Evolutionary conservation across 2,113 vertebrate species (phyloP).

Genomic region (Pluvialis apricaria): DNA sequence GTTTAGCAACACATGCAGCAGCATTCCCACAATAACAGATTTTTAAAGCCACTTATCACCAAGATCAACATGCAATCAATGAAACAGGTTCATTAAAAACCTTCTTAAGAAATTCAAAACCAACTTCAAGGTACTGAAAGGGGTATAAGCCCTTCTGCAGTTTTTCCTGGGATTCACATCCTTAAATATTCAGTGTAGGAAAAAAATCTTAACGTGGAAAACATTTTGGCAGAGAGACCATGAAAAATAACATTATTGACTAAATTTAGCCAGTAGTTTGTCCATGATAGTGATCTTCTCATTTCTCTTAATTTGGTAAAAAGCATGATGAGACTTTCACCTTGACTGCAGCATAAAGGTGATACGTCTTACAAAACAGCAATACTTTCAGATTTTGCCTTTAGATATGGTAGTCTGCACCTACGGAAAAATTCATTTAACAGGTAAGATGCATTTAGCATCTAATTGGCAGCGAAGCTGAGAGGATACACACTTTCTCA

Average conservation of each 20-base stretch:
- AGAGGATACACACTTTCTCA: not conserved
- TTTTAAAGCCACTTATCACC: not conserved
- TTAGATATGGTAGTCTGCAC: not conserved
- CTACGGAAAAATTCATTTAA: not conserved
- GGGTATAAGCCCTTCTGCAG: not conserved
- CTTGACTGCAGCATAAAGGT: not conserved
- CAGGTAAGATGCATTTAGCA: not conserved
- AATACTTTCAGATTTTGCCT: not conserved
- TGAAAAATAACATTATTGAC: not conserved
- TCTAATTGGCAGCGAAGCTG: not conserved
- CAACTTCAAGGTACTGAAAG: not conserved
- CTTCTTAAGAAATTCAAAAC: not conserved
- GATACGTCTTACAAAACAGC: not conserved
- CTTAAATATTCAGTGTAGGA: not conserved
- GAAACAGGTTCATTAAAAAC: not conserved
- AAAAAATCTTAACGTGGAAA: not conserved
- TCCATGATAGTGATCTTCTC: not conserved
- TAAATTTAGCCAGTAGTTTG: not conserved
- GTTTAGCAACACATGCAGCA: not conserved
- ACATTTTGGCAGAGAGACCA: not conserved
- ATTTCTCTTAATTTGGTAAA: not conserved
- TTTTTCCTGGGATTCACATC: not conserved
- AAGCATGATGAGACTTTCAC: not conserved
- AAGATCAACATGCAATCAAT: not conserved
- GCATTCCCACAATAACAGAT: not conserved